Percentiles rank a stretch among this genome's conserved stretches.
These are phyloP conservation scores for Matsumurasca onukii DNA, from an alignment of 1,140 invertebrate genomes.

Conservation along the genomic window DNA sequence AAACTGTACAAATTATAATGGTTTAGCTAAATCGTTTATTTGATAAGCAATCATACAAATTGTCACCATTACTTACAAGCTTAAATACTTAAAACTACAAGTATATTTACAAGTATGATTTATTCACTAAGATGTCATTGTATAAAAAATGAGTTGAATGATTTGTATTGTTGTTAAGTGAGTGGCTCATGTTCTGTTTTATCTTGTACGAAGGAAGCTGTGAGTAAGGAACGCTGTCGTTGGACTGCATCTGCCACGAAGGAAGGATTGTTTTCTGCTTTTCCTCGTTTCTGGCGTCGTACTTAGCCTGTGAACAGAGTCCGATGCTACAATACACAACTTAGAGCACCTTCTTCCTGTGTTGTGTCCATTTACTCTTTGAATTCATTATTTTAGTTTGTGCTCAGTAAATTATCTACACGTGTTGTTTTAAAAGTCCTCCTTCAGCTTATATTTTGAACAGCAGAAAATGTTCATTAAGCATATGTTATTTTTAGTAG, in stretches of 20 bases:
- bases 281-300: constrained; percentile 61
- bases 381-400: constrained; percentile 3
- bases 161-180: constrained; percentile 15
- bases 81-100: no score
- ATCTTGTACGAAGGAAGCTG: neutral
- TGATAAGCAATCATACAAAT: no score
- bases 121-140: no score
- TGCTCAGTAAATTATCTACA: neutral
- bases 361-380: neutral
- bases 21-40: no score
- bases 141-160: constrained; percentile 19
- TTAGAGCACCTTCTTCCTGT: neutral
- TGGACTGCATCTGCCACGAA: constrained; percentile 4
- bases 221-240: constrained; percentile 16
- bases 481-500: neutral
- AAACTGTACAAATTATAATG: no score
- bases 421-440: neutral
- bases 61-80: no score
- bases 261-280: constrained; percentile 57
- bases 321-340: neutral
- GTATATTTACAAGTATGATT: no score
- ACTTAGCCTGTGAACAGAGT: constrained; percentile 63
- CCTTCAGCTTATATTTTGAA: neutral
- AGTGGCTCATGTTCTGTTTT: neutral
- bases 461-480: neutral